phyloP scores from a whole-genome alignment of 1,140 invertebrate species.

The Streblospio benedicti region DNA sequence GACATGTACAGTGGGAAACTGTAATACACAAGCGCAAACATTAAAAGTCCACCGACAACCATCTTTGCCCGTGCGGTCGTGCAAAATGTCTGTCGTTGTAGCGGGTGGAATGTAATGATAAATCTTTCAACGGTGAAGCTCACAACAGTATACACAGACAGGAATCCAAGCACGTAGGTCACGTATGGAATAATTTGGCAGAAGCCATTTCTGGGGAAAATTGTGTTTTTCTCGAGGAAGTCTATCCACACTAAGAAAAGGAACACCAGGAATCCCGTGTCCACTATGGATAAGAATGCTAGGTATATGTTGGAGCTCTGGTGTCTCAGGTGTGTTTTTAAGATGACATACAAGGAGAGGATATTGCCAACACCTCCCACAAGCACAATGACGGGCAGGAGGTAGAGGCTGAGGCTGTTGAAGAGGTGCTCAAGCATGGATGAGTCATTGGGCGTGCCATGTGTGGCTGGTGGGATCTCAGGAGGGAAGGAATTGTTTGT shows the following conservation, averaged over 20 bases:
- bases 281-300: slow-evolving; percentile 7
- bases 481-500: too few species aligned
- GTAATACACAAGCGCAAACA: slow-evolving; percentile 5
- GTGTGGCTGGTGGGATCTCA: too few species aligned
- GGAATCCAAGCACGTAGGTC: slow-evolving; percentile 9
- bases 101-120: slow-evolving; percentile 9
- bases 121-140: slow-evolving; percentile 15
- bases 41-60: not conserved
- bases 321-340: slow-evolving; percentile 4
- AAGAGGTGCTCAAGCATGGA: slow-evolving; percentile 1
- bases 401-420: slow-evolving; percentile 3
- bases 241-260: slow-evolving; percentile 14
- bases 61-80: not conserved
- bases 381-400: slow-evolving; percentile 14
- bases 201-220: slow-evolving; percentile 17
- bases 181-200: slow-evolving; percentile 10
- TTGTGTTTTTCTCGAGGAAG: not conserved
- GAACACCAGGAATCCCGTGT: slow-evolving; percentile 14
- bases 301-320: slow-evolving; percentile 14
- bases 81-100: slow-evolving; percentile 11
- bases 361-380: slow-evolving; percentile 12
- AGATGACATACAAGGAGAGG: slow-evolving; percentile 9
- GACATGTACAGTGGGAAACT: slow-evolving; percentile 6
- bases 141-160: slow-evolving; percentile 14
- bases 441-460: too few species aligned